phyloP scores from a whole-genome alignment of 37 sponge, comb jelly and placozoan genomes.

The Ephydatia muelleri region DNA sequence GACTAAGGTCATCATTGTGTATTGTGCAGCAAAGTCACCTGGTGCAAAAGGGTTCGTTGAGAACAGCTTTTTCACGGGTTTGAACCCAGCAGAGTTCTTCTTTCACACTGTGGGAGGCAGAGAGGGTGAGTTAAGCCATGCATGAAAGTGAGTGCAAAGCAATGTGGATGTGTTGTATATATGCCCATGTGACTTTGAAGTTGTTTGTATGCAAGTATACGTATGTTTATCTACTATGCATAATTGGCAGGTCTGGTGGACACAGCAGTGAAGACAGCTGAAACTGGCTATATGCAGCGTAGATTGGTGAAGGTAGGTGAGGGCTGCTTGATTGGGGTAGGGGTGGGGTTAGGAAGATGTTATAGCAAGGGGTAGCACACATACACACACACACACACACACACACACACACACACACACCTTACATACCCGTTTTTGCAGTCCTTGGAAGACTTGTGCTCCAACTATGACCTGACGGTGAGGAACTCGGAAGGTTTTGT shows the following conservation, averaged over 20 bases:
- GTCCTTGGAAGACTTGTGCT: constrained; percentile 96
- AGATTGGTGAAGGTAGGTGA: constrained; percentile 80
- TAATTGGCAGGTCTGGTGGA: constrained; percentile 86
- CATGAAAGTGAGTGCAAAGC: background rate
- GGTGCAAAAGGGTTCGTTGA: constrained; percentile 98
- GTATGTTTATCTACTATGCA: background rate
- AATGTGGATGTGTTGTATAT: background rate
- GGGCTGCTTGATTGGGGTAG: background rate
- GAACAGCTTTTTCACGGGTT: constrained; percentile 97
- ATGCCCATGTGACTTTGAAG: background rate
- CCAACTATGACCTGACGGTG: constrained; percentile 91
- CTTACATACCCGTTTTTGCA: constrained; percentile 5
- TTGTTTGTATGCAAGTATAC: background rate
- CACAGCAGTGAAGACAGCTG: constrained; percentile 99
- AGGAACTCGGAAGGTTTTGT: constrained; percentile 88
- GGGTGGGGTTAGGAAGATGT: too few species aligned
- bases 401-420: background rate
- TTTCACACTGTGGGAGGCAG: constrained; percentile 99
- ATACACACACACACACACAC: background rate
- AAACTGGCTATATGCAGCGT: constrained; percentile 99
- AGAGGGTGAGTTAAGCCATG: constrained; percentile 64
- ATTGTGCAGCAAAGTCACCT: constrained; percentile 79
- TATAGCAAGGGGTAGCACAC: too few species aligned
- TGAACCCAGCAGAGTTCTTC: constrained; percentile 98
- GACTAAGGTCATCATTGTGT: background rate